Evolutionary conservation across 2,113 vertebrate genomes (phyloP).

Genomic region (Phylloscopus trochilus): DNA sequence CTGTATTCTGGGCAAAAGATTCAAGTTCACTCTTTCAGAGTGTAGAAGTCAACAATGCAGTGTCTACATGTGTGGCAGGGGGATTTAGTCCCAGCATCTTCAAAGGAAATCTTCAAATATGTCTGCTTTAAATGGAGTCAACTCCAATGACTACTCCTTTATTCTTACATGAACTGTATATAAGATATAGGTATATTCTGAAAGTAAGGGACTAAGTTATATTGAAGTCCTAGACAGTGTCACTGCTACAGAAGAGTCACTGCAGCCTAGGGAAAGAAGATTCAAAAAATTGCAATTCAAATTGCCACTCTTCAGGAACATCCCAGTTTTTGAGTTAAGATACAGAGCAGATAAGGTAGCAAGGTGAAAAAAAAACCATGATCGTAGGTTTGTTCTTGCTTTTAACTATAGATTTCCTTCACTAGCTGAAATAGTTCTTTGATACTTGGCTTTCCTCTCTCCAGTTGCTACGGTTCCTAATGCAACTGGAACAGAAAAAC

Average conservation of each 20-base stretch:
- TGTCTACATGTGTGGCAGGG: not conserved
- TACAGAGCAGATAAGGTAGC: not conserved
- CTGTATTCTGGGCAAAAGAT: not conserved
- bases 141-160: not conserved
- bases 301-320: not conserved
- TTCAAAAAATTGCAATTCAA: not conserved
- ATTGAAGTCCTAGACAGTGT: not conserved
- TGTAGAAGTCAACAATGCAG: not conserved
- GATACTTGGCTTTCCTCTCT: not conserved
- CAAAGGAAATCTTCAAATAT: not conserved
- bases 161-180: not conserved
- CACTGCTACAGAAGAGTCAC: not conserved
- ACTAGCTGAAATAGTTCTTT: not conserved
- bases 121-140: not conserved
- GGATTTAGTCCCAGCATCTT: not conserved
- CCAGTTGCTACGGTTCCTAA: slow-evolving; percentile 3
- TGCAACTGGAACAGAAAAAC: not conserved
- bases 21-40: not conserved
- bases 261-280: not conserved
- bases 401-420: not conserved
- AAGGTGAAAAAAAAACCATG: not conserved
- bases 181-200: not conserved
- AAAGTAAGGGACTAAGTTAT: not conserved
- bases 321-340: not conserved
- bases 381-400: not conserved